These are phyloP conservation scores for Asbolus verrucosus DNA, from an alignment of 1,140 invertebrate genomes.

Conservation along the genomic window DNA sequence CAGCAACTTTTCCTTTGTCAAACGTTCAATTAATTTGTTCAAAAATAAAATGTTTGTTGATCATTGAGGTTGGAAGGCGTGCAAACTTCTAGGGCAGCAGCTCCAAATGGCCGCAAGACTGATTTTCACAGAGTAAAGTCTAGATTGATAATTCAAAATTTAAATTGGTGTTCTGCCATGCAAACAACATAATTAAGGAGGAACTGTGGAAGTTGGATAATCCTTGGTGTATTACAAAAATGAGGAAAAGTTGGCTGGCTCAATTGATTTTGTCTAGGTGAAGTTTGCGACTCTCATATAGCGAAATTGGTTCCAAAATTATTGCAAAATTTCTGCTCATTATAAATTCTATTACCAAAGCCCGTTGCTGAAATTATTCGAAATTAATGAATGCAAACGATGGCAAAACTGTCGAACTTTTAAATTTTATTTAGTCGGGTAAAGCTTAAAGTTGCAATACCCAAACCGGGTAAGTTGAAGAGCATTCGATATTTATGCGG, in stretches of 20 bases:
- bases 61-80: too few species aligned
- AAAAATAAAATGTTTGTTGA: too few species aligned
- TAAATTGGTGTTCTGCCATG: slow-evolving; percentile 35
- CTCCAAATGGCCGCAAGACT: too few species aligned
- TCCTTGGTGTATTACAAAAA: slow-evolving; percentile 7
- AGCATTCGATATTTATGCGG: slow-evolving; percentile 7
- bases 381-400: slow-evolving; percentile 39
- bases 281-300: slow-evolving; percentile 4
- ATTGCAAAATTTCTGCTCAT: slow-evolving; percentile 30
- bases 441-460: slow-evolving; percentile 18
- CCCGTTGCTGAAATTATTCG: slow-evolving; percentile 23
- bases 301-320: slow-evolving; percentile 20
- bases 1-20: too few species aligned
- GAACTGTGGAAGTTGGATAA: slow-evolving; percentile 21
- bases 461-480: slow-evolving; percentile 2
- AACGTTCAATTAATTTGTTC: too few species aligned
- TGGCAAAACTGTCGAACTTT: slow-evolving; percentile 37
- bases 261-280: slow-evolving; percentile 34
- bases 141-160: slow-evolving; percentile 32
- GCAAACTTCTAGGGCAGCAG: too few species aligned
- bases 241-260: slow-evolving; percentile 6
- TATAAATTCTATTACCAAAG: slow-evolving; percentile 38
- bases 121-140: too few species aligned
- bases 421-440: slow-evolving; percentile 23
- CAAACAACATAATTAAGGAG: slow-evolving; percentile 33